Evolutionary conservation across 2,888 invertebrate genomes (phyloP), one percentile per base, ranked within the genome.

Genomic region (Platypus cylindrus): DNA sequence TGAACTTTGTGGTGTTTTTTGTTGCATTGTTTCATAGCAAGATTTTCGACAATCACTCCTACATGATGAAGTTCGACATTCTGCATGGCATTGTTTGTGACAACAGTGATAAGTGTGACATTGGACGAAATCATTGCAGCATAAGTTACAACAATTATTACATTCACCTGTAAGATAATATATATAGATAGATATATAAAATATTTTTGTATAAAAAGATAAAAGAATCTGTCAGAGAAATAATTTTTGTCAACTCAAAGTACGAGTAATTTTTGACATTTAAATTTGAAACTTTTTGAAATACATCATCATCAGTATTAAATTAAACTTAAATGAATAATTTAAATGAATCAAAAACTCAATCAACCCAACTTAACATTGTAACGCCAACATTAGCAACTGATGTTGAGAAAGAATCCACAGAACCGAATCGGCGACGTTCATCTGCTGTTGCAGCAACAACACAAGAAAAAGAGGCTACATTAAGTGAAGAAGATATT

Each of bases 81-180:
- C 51, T 2, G 51, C 48, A 25, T 59, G 55, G 36, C 62, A 63
- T 3, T 55, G 57, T 40, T 53, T 54, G 39, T 61, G 58, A 40
- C 62, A 63, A 34, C 62, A 63, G 23, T 54, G 52, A 24, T 49
- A 49, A 2, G 53, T 53, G n/a, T 41, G 43, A 39, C 59, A 59
- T 4, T 47, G 40, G 14, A 44, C 38, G 37, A 45, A 50, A 34
- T 47, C 43, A 16, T 43, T 41, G 36, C 51, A 51, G 44, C 54
- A 53, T 4, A 47, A 44, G 32, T 41, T 45, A 38, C 56, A 56
- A 34, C 54, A 54, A 11, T 34, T 31, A 16, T 44, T 40, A 30
- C 54, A 54, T 5, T 43, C 32, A 1, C 38, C 43, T 43, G 20
- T 11, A 36, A 34, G n/a, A n/a, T n/a, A n/a, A n/a, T n/a, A n/a